Percentiles rank a stretch among this genome's conserved stretches.
phyloP scores from a whole-genome alignment of 2,113 vertebrate genomes.

The Alexandromys fortis region DNA sequence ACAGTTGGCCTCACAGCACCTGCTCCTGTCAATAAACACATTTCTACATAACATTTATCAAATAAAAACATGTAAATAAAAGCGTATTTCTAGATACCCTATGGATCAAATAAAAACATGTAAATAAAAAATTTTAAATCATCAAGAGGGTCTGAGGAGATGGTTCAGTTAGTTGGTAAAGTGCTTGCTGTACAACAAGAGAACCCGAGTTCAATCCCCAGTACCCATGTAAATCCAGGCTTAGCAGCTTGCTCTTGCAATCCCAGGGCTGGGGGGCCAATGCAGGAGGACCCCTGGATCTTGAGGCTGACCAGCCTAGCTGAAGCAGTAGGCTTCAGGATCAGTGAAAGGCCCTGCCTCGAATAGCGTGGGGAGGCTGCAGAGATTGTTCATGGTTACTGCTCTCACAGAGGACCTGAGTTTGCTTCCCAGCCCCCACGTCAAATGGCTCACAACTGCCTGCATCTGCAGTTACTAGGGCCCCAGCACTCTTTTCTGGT shows the following conservation, averaged over 20 bases:
- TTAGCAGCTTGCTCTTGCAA: background rate
- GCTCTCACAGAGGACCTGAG: background rate
- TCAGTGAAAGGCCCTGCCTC: background rate
- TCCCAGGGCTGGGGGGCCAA: no score
- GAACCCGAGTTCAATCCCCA: background rate
- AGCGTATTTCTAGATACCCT: constrained; percentile 35
- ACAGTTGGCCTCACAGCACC: background rate
- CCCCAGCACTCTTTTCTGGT: no score
- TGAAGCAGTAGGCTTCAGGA: background rate
- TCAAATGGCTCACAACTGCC: background rate
- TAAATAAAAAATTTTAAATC: background rate
- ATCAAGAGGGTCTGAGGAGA: background rate
- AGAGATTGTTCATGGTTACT: background rate
- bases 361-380: background rate
- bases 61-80: constrained; percentile 24
- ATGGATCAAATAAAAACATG: constrained; percentile 18
- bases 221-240: background rate
- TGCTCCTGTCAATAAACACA: background rate
- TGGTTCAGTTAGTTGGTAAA: no score
- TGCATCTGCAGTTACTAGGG: background rate
- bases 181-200: background rate
- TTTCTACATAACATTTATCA: constrained; percentile 29
- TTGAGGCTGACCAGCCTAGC: background rate
- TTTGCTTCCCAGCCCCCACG: background rate
- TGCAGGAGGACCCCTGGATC: background rate